Evolutionary conservation across 2,797 vertebrate species (phyloP), one percentile per base, ranked within the genome.

Genomic region (Morelia viridis): DNA sequence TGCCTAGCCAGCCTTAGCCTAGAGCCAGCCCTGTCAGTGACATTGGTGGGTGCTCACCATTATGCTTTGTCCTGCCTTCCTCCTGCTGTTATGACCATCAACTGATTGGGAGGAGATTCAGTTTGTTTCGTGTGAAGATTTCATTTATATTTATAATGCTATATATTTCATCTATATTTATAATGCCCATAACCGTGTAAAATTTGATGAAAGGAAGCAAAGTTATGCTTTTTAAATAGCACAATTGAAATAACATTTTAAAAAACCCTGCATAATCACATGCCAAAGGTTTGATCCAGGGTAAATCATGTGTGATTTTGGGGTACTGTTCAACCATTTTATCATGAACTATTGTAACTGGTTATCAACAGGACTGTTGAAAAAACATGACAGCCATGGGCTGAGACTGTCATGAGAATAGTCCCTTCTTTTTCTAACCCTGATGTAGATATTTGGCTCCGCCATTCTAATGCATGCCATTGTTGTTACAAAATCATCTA

Each of bases 391-490:
- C 7, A 50, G 24, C 8, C 62, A 56, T 35, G 80, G 28, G 28
- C 61, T 58, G 35, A 41, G 31, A 58, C 9, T 31, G 46, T 89
- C 26, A 60, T 90, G 88, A 61, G 28, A 92, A 53, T 60, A n/a
- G 61, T 10, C 12, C 19, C 8, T 1, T 28, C 31, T 61, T 53
- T 53, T 22, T 13, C 31, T 46, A 8, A 28, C 35, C 12, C 17
- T 46, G 9, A 6, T 19, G 50, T 41, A 84, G 22, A 58, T 65
- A 89, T 41, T 60, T 35, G 50, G 19, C 71, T 58, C 41, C 24
- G 86, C 22, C 62, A 89, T 89, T 90, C 71, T 61, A 41, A 35
- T 92, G 22, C 64, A 89, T 90, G 57, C 65, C 57, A 61, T 19
- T 31, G n/a, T n/a, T 58, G 68, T 0, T 26, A 17, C 88, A 89